phyloP scores from a whole-genome alignment of 2,113 vertebrate species.

The Megatriorchis doriae region DNA sequence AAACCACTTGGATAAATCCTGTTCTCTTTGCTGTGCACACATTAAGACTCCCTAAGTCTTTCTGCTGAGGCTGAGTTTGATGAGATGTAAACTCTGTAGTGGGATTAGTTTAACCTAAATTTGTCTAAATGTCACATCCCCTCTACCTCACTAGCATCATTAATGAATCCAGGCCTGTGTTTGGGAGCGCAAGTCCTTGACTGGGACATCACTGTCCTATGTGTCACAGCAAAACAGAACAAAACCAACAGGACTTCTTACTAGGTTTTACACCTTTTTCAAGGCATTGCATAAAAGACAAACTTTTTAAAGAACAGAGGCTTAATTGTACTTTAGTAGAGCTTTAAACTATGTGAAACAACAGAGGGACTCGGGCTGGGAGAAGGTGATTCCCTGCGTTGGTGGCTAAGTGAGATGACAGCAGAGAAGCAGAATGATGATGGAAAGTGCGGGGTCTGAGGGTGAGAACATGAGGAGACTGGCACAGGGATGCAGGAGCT shows the following conservation, averaged over 20 bases:
- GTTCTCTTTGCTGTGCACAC: neutral
- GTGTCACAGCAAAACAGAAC: neutral
- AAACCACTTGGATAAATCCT: neutral
- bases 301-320: neutral
- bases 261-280: neutral
- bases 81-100: neutral
- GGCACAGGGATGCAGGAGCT: neutral
- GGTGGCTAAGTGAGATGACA: neutral
- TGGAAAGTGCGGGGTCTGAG: rapidly evolving
- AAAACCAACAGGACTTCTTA: neutral
- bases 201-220: neutral
- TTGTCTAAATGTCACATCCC: neutral
- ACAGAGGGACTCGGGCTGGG: neutral
- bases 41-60: neutral
- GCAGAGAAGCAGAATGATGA: neutral
- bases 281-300: neutral
- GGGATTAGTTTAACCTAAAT: neutral
- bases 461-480: neutral
- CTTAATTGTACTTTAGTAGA: neutral
- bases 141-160: neutral
- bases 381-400: neutral
- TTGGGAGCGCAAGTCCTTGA: neutral
- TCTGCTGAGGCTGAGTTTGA: neutral
- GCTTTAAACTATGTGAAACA: neutral
- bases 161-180: neutral